Evolutionary conservation across 2,888 invertebrate genomes (phyloP).

Genomic region (Campopleginae sp.): DNA sequence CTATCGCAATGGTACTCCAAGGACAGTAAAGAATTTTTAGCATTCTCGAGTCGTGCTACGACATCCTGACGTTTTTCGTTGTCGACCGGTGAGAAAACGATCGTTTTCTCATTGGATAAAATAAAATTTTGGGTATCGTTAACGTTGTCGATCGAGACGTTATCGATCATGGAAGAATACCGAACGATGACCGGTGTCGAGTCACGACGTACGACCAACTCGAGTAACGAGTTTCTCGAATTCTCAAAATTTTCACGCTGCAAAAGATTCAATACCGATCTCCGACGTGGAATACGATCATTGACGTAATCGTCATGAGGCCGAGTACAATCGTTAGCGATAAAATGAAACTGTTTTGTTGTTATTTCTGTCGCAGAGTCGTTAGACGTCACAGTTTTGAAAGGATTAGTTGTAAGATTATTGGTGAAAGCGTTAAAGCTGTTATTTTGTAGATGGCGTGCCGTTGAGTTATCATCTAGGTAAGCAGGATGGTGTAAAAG

Average conservation of each 20-base stretch:
- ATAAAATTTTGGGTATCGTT: neutral
- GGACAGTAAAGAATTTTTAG: slow-evolving; percentile 73
- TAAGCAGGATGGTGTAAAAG: slow-evolving; percentile 58
- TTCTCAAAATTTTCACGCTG: slow-evolving; percentile 63
- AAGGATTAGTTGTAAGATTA: slow-evolving; percentile 55
- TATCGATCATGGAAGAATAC: slow-evolving; percentile 65
- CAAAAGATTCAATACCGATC: slow-evolving; percentile 55
- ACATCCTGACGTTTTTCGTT: slow-evolving; percentile 61
- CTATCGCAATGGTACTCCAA: slow-evolving; percentile 69
- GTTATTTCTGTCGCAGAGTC: slow-evolving; percentile 3
- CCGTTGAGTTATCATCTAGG: slow-evolving; percentile 7
- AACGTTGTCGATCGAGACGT: slow-evolving; percentile 2
- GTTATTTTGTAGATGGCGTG: slow-evolving; percentile 14
- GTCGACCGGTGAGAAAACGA: neutral
- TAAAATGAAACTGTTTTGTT: slow-evolving; percentile 4
- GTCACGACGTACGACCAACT: slow-evolving; percentile 46
- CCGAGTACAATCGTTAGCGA: neutral
- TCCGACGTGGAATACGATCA: slow-evolving; percentile 52
- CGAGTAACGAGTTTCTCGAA: slow-evolving; percentile 67
- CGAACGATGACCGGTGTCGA: slow-evolving; percentile 66
- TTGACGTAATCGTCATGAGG: slow-evolving; percentile 50
- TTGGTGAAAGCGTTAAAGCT: slow-evolving; percentile 31
- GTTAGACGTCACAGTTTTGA: slow-evolving; percentile 16
- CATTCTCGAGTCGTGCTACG: slow-evolving; percentile 75
- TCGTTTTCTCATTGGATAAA: neutral